A percentile compares a stretch with the other conserved stretches of the same genome.
Evolutionary conservation across 2,888 invertebrate genomes (phyloP).

Genomic region (Clostera curtula): DNA sequence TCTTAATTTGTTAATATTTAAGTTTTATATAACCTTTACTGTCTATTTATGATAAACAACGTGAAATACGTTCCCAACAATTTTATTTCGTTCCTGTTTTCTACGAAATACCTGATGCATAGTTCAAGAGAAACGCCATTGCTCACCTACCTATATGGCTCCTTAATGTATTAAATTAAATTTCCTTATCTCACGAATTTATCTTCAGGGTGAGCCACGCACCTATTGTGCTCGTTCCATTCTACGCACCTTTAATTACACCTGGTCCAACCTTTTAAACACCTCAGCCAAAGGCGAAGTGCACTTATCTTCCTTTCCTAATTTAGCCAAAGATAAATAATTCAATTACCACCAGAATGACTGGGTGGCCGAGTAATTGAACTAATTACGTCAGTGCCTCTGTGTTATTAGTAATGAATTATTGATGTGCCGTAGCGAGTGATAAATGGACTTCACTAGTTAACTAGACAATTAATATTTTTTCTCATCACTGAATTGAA

Average conservation of each 20-base stretch:
- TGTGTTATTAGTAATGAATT: constrained; percentile 66
- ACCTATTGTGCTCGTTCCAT: constrained; percentile 50
- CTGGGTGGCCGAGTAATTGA: constrained; percentile 69
- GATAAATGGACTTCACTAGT: constrained; percentile 51
- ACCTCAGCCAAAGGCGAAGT: constrained; percentile 47
- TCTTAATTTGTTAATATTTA: too few relatives aligned
- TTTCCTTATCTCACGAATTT: constrained; percentile 24
- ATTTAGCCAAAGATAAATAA: constrained; percentile 57
- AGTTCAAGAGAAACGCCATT: too few relatives aligned
- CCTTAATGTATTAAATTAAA: constrained; percentile 25
- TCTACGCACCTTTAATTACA: constrained; percentile 50
- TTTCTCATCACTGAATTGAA: constrained; percentile 20
- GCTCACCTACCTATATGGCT: too few relatives aligned
- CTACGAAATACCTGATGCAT: too few relatives aligned
- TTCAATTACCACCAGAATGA: constrained; percentile 49
- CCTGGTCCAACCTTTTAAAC: constrained; percentile 39
- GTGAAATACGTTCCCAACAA: too few relatives aligned
- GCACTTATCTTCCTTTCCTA: constrained; percentile 34
- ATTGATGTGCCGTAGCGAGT: constrained; percentile 54
- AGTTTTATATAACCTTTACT: too few relatives aligned
- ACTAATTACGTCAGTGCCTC: constrained; percentile 66
- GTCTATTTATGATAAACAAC: too few relatives aligned
- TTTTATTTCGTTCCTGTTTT: too few relatives aligned
- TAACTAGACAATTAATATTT: constrained; percentile 38
- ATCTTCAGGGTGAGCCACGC: constrained; percentile 34